These are phyloP conservation scores for Callaeas wilsoni DNA, from an alignment of 2,113 vertebrate genomes.

Conservation along the genomic window DNA sequence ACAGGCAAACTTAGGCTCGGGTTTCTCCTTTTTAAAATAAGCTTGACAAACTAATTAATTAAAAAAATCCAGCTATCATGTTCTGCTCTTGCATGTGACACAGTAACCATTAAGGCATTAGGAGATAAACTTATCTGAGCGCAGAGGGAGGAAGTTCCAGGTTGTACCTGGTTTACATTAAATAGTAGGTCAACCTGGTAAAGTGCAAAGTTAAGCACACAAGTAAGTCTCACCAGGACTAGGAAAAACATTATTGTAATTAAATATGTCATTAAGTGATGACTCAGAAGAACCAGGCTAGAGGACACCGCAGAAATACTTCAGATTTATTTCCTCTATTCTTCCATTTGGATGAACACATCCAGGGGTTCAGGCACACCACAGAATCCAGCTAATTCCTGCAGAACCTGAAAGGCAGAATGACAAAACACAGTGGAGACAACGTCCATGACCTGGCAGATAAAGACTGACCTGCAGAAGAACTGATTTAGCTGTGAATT, in stretches of 20 bases:
- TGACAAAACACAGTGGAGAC: not conserved
- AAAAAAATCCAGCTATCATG: constrained; percentile 18
- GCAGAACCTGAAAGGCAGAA: not conserved
- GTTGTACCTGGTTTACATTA: not conserved
- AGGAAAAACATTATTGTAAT: not conserved
- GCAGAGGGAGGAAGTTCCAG: not conserved
- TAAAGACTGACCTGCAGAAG: not conserved
- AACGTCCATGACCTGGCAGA: not conserved
- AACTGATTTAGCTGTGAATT: not conserved
- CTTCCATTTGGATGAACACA: not conserved
- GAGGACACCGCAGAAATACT: not conserved
- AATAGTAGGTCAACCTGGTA: not conserved
- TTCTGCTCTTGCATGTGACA: not conserved
- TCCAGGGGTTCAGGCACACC: not conserved
- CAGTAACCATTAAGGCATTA: not conserved
- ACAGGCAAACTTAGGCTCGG: constrained; percentile 17
- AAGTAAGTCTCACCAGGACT: constrained; percentile 5
- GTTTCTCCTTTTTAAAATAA: constrained; percentile 48
- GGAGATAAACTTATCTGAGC: constrained; percentile 10
- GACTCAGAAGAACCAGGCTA: not conserved
- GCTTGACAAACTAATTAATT: constrained; percentile 47
- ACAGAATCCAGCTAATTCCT: not conserved
- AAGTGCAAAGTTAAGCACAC: not conserved
- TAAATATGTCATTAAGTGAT: constrained; percentile 11
- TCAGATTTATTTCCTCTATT: not conserved